Evolutionary conservation across 2,888 invertebrate genomes (phyloP), one percentile per base, ranked within the genome.

Genomic region (Ypsolopha sequella): DNA sequence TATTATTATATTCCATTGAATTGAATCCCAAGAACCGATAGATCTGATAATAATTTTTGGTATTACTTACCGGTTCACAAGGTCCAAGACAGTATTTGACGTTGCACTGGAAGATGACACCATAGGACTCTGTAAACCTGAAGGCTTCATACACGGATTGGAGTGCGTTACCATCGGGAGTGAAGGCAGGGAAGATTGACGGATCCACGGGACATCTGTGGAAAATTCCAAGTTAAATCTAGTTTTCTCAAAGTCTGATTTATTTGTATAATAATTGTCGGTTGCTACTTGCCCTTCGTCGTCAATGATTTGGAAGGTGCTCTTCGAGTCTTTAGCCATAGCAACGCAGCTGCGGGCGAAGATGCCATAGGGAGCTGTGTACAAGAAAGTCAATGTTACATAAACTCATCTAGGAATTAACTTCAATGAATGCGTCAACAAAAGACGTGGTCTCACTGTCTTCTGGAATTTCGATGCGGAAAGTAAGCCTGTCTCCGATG

Each of bases 81-180:
- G 95, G 96, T 70, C 97, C 97, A 56, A 97, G 89, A 69, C 97
- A 97, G 76, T 97, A 97, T 73, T 97, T 97, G 63, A 97, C 97
- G 78, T 97, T 97, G 78, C 97, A 97, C 74, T 97, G 97, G 91
- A 97, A 97, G 74, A 97, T 97, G 55, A 97, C 97, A 49, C 97
- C 97, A 65, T 97, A 97, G 9, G 96, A 97, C 75, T 97, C 97
- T 0, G 97, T 97, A 76, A 97, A 97, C 70, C 97, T 90, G 89
- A 97, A 97, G 0, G 97, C 97, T 81, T 97, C 97, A 70, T 97
- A 97, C 53, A 95, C 90, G 0, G 96, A 95, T 66, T 97, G 95
- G 54, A 96, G 82, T 0, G 96, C 96, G 76, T 95, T 95, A 53
- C 95, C 96, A 65, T 96, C 96, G 45, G 95, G 95, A 49, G 91